Evolutionary conservation across 2,888 invertebrate species (phyloP).

Genomic region (Dynastes tityus): DNA sequence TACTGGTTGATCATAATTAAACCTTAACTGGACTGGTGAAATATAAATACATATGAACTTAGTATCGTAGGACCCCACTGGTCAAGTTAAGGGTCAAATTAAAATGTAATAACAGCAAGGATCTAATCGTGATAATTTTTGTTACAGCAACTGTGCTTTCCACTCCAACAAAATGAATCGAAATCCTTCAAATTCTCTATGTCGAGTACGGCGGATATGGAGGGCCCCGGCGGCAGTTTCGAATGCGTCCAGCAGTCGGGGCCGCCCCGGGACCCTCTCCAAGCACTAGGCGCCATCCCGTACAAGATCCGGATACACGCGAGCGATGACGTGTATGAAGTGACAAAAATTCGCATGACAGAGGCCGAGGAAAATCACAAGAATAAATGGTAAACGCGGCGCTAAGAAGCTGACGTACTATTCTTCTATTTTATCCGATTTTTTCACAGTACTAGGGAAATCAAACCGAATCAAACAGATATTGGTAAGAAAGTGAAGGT

Average conservation of each 20-base stretch:
- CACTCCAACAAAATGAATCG: slow-evolving; percentile 48
- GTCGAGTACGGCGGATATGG: slow-evolving; percentile 85
- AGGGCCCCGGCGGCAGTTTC: slow-evolving; percentile 90
- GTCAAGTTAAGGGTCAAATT: too few species aligned
- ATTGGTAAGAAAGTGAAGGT: slow-evolving; percentile 91
- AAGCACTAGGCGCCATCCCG: slow-evolving; percentile 89
- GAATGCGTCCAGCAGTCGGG: slow-evolving; percentile 87
- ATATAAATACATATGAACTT: too few species aligned
- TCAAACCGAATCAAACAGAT: slow-evolving; percentile 92
- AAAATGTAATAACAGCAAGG: too few species aligned
- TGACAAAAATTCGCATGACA: slow-evolving; percentile 93
- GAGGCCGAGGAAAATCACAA: slow-evolving; percentile 93
- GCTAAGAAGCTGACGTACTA: neutral
- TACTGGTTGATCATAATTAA: too few species aligned
- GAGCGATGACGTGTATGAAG: slow-evolving; percentile 96
- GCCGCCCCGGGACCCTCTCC: slow-evolving; percentile 74
- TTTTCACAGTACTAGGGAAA: slow-evolving; percentile 87
- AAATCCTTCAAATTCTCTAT: slow-evolving; percentile 83
- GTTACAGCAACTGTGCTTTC: slow-evolving; percentile 40
- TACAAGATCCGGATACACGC: slow-evolving; percentile 94
- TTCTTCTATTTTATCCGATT: too few species aligned
- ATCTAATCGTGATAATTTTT: neutral
- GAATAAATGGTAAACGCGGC: slow-evolving; percentile 84
- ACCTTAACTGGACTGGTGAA: too few species aligned
- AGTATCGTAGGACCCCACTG: too few species aligned